Conservation (phyloP, 2,888 invertebrate species). For the Fragum whitleyi region DNA sequence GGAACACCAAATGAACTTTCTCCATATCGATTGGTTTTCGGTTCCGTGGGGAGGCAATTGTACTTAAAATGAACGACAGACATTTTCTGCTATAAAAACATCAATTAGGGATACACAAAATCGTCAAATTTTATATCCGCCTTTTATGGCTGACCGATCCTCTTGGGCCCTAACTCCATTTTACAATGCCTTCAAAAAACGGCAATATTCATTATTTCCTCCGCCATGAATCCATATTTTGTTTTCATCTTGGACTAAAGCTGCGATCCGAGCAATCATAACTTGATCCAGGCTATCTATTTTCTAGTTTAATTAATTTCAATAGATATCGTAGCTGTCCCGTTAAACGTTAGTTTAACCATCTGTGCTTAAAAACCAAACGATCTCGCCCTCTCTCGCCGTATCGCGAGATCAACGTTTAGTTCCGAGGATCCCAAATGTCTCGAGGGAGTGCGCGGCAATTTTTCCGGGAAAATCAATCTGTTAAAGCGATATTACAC, state of each 20-base stretch:
- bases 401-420: conserved; percentile 49
- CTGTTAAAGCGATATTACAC: conserved; percentile 71
- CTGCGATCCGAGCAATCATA: conserved; percentile 62
- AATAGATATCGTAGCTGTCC: conserved; percentile 60
- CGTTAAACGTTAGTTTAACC: conserved; percentile 67
- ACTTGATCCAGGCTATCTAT: conserved; percentile 67
- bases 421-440: conserved; percentile 46
- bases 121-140: conserved; percentile 54
- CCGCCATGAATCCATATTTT: conserved; percentile 64
- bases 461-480: conserved; percentile 65
- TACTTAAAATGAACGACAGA: conserved; percentile 30
- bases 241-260: conserved; percentile 60
- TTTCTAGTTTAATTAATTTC: conserved; percentile 70
- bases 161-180: conserved; percentile 62
- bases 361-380: conserved; percentile 62
- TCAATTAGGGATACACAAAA: conserved; percentile 60
- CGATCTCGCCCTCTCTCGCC: conserved; percentile 36
- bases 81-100: conserved; percentile 51
- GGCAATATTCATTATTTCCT: conserved; percentile 65
- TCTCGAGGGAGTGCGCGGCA: conserved; percentile 52
- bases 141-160: conserved; percentile 48
- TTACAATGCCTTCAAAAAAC: conserved; percentile 63
- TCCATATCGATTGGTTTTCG: not conserved
- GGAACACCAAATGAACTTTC: not conserved
- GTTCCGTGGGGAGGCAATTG: not conserved